phyloP scores from a whole-genome alignment of 2,797 vertebrate genomes.

The Alcedo atthis region DNA sequence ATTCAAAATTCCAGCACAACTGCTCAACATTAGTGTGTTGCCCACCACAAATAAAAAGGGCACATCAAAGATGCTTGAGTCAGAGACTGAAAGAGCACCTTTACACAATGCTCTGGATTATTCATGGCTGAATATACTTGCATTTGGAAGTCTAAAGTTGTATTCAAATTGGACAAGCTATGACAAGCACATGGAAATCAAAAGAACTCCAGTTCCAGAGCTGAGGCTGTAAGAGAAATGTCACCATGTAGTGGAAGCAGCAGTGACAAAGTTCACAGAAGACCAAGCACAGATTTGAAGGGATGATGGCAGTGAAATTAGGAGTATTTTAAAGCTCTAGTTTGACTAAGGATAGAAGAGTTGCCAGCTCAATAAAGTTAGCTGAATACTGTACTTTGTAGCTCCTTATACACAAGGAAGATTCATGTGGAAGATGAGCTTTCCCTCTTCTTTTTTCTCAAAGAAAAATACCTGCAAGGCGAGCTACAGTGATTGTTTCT shows the following conservation, averaged over 20 bases:
- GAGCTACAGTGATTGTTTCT: conserved; percentile 37
- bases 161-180: neutral
- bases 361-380: neutral
- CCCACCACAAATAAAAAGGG: neutral
- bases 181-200: neutral
- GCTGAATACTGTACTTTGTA: neutral
- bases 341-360: neutral
- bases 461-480: conserved; percentile 44
- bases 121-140: neutral
- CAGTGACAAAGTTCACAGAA: neutral
- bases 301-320: neutral
- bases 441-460: conserved; percentile 24
- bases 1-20: neutral
- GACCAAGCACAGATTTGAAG: neutral
- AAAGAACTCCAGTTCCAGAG: neutral
- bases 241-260: neutral
- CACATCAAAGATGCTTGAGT: neutral
- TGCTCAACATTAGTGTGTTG: neutral
- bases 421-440: neutral
- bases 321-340: neutral
- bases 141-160: neutral
- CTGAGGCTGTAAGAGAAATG: neutral
- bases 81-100: neutral
- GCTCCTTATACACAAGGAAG: conserved; percentile 31
- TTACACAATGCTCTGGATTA: neutral